Evolutionary conservation across 2,797 vertebrate genomes (phyloP).

Genomic region (Enteromius radiatus): DNA sequence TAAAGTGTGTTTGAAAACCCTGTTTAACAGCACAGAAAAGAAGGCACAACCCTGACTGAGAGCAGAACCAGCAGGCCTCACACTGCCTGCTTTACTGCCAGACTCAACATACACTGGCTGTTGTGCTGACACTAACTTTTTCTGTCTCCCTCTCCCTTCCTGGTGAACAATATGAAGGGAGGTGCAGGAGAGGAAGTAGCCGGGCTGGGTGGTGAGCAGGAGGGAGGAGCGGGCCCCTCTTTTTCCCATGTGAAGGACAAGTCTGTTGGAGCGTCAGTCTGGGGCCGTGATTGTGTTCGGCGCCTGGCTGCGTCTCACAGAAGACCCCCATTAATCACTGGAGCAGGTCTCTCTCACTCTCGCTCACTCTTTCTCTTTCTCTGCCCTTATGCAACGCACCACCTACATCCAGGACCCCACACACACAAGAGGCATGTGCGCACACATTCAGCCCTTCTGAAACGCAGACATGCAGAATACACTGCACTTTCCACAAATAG

Average conservation of each 20-base stretch:
- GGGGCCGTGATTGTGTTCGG: constrained; percentile 78
- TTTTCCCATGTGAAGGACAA: constrained; percentile 81
- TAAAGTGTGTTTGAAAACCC: constrained; percentile 81
- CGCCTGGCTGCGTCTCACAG: constrained; percentile 77
- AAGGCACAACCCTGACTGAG: constrained; percentile 64
- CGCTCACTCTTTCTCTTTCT: constrained; percentile 63
- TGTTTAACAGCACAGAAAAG: constrained; percentile 78
- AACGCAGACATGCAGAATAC: constrained; percentile 10
- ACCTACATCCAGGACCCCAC: constrained; percentile 73
- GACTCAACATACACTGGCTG: constrained; percentile 61
- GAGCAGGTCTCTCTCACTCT: constrained; percentile 65
- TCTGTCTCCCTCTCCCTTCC: constrained; percentile 53
- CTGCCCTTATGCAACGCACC: constrained; percentile 49
- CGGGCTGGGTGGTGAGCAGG: constrained; percentile 64
- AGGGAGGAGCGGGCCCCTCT: constrained; percentile 64
- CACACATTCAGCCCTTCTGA: constrained; percentile 27
- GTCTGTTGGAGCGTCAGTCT: constrained; percentile 77
- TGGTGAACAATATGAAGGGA: constrained; percentile 61
- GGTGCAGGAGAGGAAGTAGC: constrained; percentile 58
- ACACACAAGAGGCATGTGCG: constrained; percentile 65
- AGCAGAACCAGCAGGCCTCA: constrained; percentile 66
- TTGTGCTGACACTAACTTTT: constrained; percentile 67
- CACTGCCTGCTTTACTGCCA: constrained; percentile 58
- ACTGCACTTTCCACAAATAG: background rate
- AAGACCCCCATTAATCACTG: constrained; percentile 83